Percentiles rank a stretch among this genome's conserved stretches.
phyloP scores from a whole-genome alignment of 2,113 vertebrate genomes.

The Columba livia region DNA sequence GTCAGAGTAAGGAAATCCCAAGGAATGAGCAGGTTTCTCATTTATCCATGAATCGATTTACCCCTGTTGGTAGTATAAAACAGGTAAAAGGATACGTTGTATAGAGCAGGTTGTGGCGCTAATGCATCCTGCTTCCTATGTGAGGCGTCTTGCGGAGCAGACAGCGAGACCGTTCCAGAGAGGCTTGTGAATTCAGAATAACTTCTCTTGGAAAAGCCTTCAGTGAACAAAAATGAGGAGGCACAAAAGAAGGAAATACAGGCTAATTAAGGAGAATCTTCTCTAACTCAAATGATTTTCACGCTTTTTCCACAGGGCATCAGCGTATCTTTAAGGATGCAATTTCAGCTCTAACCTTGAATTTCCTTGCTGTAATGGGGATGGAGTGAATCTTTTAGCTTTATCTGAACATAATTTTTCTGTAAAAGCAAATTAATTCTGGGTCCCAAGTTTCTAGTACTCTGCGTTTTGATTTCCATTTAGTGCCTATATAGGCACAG shows the following conservation, averaged over 20 bases:
- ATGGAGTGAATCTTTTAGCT: constrained; percentile 11
- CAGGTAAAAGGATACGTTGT: not conserved
- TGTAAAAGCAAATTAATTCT: constrained; percentile 47
- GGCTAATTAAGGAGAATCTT: constrained; percentile 34
- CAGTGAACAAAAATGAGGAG: not conserved
- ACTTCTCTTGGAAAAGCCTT: not conserved
- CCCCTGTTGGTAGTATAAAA: not conserved
- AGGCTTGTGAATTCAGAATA: not conserved
- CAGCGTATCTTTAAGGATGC: constrained; percentile 13
- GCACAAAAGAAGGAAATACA: not conserved
- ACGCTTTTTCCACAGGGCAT: constrained; percentile 23
- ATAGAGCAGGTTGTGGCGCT: not conserved
- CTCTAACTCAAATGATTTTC: constrained; percentile 21
- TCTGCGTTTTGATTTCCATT: constrained; percentile 52
- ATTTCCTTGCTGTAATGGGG: constrained; percentile 21
- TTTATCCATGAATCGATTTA: not conserved
- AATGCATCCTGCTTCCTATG: not conserved
- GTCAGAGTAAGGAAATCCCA: not conserved
- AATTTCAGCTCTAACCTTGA: constrained; percentile 48
- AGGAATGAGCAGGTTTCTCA: not conserved
- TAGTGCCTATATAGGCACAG: constrained; percentile 34
- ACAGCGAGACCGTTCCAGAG: not conserved
- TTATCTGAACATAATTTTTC: constrained; percentile 52
- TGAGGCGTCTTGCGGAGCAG: not conserved
- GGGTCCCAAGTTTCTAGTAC: constrained; percentile 48